Base-by-base conservation (phyloP, 2,888 invertebrate genomes). In the Lycaena phlaeas region DNA sequence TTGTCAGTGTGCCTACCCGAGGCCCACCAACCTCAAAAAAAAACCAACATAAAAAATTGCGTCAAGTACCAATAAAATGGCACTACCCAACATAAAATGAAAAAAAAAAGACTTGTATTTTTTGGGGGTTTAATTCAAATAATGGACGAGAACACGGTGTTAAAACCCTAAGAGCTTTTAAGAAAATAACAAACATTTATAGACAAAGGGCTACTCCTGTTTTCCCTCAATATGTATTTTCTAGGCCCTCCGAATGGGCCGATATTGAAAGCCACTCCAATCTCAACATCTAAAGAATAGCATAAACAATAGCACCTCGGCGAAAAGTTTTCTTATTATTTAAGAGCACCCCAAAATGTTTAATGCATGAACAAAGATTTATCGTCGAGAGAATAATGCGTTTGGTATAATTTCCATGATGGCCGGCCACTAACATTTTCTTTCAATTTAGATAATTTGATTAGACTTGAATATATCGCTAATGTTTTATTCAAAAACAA, bases 301-400 rank as follows among this genome's bases (percentile, higher is more conserved):
- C 68, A 73, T 78, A 75, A 74, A 77, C 74, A 79, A 75, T 71
- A 63, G 69, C 61, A 68, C 70, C 68, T 71, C 59, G 48, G 64
- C 57, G 62, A 48, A 57, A 54, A 70, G 58, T 68, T 72, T 72
- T 68, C 73, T 75, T 79, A 81, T 81, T 78, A 79, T 81, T 81
- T 75, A 79, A 73, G 74, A 70, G 69, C 64, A 54, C 60, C 54
- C 60, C 53, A 54, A 56, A 54, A 79, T 81, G 79, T 77, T 75
- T 81, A 76, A 81, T 82, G 68, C 71, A 81, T 78, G 74, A 72
- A 57, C 49, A 56, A 59, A 59, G 68, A 75, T 77, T 74, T 78
- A 72, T 73, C 65, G 66, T 57, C 55, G 60, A 59, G 59, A 60
- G 69, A 69, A 69, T 70, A 69, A 73, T 63, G 63, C 54, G 57